phyloP scores from a whole-genome alignment of 1,140 invertebrate genomes.

The Drosophila willistoni region DNA sequence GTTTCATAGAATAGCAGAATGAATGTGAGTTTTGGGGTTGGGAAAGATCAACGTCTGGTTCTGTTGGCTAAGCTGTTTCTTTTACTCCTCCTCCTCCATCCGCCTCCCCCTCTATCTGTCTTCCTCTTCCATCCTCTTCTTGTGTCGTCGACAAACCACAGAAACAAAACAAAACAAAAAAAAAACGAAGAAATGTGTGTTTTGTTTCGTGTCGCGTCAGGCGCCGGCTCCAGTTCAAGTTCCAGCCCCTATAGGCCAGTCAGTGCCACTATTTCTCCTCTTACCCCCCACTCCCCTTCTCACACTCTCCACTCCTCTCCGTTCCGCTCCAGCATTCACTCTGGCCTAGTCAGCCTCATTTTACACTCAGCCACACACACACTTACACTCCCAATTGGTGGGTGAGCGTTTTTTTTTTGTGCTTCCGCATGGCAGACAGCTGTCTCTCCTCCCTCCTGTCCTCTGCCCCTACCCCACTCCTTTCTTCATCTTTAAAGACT shows the following conservation, averaged over 20 bases:
- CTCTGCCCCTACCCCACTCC: neutral
- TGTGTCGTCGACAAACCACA: conserved; percentile 31
- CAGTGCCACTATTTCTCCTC: conserved; percentile 2
- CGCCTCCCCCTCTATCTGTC: neutral
- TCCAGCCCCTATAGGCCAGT: conserved; percentile 4
- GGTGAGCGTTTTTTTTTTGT: neutral
- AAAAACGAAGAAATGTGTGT: conserved; percentile 21
- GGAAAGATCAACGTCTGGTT: conserved; percentile 10
- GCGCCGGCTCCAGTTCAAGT: conserved; percentile 18
- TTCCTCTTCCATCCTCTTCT: conserved; percentile 13
- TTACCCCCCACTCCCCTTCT: neutral
- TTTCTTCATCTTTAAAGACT: neutral
- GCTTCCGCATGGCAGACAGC: conserved; percentile 17
- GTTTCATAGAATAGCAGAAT: neutral
- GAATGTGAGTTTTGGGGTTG: neutral
- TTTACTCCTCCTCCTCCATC: neutral
- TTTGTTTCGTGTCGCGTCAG: conserved; percentile 34
- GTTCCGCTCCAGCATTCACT: neutral
- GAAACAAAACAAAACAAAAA: neutral
- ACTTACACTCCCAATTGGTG: neutral
- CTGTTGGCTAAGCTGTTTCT: conserved; percentile 33
- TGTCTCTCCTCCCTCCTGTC: neutral
- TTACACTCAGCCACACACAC: neutral
- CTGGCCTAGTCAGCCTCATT: neutral
- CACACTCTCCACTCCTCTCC: neutral